Conservation (phyloP, 2,888 invertebrate species). For the Catocala fraxini region DNA sequence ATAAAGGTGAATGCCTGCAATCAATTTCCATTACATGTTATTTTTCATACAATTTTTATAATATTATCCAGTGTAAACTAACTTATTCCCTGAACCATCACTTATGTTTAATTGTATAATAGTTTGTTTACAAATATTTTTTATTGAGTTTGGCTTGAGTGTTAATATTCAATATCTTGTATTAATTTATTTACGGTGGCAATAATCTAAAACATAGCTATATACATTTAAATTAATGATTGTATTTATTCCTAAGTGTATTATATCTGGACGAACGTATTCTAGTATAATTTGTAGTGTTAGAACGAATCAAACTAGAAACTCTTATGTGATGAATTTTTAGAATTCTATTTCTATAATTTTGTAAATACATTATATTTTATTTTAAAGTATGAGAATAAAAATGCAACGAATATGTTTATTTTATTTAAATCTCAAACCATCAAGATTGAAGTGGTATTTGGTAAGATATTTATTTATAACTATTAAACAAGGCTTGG, state of each 20-base stretch:
- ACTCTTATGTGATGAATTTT: conserved; percentile 69
- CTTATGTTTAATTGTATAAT: too few species aligned
- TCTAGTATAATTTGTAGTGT: conserved; percentile 34
- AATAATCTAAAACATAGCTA: conserved; percentile 42
- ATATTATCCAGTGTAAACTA: too few species aligned
- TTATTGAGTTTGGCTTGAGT: too few species aligned
- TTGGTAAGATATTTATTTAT: too few species aligned
- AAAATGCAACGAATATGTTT: conserved; percentile 37
- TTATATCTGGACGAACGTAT: conserved; percentile 26
- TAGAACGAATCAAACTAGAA: conserved; percentile 52
- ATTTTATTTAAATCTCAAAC: conserved; percentile 7
- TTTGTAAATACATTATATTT: conserved; percentile 65
- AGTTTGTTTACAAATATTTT: too few species aligned
- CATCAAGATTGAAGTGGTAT: background rate
- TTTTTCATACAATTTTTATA: too few species aligned
- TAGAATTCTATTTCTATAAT: conserved; percentile 60
- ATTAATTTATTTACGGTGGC: conserved; percentile 28
- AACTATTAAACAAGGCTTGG: too few species aligned
- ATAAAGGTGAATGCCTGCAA: too few species aligned
- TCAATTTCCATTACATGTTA: too few species aligned
- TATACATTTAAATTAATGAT: conserved; percentile 26
- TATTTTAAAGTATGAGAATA: conserved; percentile 64
- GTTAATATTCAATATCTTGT: too few species aligned
- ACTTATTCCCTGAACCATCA: too few species aligned
- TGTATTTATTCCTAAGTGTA: conserved; percentile 14